These are phyloP conservation scores for Petrocephalus sullivani DNA, from an alignment of 2,797 vertebrate species.

Conservation along the genomic window DNA sequence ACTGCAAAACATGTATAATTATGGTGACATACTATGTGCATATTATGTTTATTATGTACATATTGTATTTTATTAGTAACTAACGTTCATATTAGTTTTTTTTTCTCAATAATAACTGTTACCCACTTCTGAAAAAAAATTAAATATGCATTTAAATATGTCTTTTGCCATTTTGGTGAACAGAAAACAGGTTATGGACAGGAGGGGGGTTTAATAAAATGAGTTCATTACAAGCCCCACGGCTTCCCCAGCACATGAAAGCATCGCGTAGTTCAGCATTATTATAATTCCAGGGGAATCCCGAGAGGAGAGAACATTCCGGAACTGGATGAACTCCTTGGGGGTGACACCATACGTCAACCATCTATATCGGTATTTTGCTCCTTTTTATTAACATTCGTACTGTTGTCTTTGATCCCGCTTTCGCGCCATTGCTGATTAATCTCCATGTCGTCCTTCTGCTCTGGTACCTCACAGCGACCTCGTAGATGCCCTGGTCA, in stretches of 20 bases:
- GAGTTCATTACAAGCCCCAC: neutral
- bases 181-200: neutral
- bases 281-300: constrained; percentile 69
- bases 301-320: constrained; percentile 87
- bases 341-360: constrained; percentile 85
- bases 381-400: neutral
- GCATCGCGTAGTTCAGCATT: neutral
- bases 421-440: neutral
- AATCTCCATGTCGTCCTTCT: neutral
- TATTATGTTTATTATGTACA: neutral
- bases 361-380: constrained; percentile 80
- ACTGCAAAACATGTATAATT: no score
- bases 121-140: neutral
- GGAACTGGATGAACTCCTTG: constrained; percentile 98
- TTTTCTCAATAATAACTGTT: neutral
- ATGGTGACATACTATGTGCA: neutral
- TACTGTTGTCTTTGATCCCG: neutral
- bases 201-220: neutral
- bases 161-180: neutral
- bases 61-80: neutral
- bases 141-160: neutral
- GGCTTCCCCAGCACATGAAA: neutral
- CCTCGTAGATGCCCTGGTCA: constrained; percentile 80
- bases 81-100: neutral
- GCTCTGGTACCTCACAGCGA: constrained; percentile 61